phyloP scores from a whole-genome alignment of 2,888 invertebrate species.

The Pycnomerus fuliginosus region DNA sequence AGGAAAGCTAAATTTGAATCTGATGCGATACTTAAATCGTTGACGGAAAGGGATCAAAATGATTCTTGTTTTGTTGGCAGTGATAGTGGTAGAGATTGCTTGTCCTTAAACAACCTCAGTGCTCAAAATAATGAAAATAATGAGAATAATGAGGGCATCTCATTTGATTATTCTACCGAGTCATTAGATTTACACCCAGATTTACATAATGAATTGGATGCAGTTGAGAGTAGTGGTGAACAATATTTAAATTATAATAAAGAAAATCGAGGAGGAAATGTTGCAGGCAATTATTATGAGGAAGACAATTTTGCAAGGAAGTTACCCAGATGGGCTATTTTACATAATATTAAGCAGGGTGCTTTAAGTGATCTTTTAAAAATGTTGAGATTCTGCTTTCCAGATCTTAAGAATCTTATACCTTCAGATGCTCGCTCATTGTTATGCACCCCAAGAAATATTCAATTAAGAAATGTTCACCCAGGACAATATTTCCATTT shows the following conservation, averaged over 20 bases:
- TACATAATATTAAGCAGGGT: background rate
- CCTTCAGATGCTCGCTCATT: background rate
- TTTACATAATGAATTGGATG: background rate
- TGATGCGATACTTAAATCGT: background rate
- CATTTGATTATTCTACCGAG: background rate
- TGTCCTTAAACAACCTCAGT: too few relatives aligned
- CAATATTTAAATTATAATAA: background rate
- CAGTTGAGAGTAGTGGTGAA: background rate
- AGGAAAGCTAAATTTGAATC: background rate
- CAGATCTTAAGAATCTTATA: background rate
- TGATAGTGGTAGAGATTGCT: too few relatives aligned
- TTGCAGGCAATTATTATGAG: background rate
- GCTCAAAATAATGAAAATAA: background rate
- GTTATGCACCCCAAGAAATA: background rate
- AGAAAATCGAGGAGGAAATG: background rate
- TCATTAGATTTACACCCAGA: background rate
- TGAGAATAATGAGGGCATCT: background rate
- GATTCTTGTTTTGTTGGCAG: background rate
- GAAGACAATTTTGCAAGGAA: background rate
- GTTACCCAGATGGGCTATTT: background rate
- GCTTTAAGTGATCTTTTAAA: background rate
- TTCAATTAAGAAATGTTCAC: background rate
- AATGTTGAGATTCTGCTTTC: background rate
- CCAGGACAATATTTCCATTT: background rate
- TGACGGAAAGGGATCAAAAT: background rate